These are phyloP conservation scores for Spea multiplicata DNA, from an alignment of 2,113 vertebrate genomes.

Conservation along the genomic window DNA sequence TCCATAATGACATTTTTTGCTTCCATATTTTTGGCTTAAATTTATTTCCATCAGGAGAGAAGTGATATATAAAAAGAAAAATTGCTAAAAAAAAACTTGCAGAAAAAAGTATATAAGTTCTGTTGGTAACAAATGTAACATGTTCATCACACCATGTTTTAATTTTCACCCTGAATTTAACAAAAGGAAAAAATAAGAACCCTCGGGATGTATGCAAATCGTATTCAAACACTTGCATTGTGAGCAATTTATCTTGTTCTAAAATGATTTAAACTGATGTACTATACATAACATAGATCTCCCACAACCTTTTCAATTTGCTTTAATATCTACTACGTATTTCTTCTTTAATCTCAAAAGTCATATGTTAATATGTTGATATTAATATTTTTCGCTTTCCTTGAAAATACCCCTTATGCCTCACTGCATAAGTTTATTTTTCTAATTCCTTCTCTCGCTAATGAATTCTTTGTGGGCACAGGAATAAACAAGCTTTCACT, in stretches of 20 bases:
- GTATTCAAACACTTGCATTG: conserved; percentile 25
- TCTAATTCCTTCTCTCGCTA: conserved; percentile 21
- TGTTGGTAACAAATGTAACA: conserved; percentile 10
- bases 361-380: neutral
- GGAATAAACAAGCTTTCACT: conserved; percentile 29
- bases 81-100: conserved; percentile 5
- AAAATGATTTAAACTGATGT: conserved; percentile 35
- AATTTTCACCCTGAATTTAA: conserved; percentile 38
- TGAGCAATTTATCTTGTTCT: conserved; percentile 28
- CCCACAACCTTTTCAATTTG: conserved; percentile 25
- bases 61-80: conserved; percentile 22
- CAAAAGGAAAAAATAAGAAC: conserved; percentile 27
- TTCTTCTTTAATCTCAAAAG: conserved; percentile 30
- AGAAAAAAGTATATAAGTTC: conserved; percentile 22
- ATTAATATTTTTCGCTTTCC: conserved; percentile 28
- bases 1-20: conserved; percentile 20
- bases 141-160: conserved; percentile 23
- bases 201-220: conserved; percentile 19
- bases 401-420: conserved; percentile 28
- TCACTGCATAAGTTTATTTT: conserved; percentile 40
- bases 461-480: conserved; percentile 23
- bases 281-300: conserved; percentile 38
- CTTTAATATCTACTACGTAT: conserved; percentile 20
- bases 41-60: conserved; percentile 40
- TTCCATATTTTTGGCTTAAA: conserved; percentile 16